These are phyloP conservation scores for Cetoscarus ocellatus DNA, from an alignment of 2,797 vertebrate species.

Conservation along the genomic window DNA sequence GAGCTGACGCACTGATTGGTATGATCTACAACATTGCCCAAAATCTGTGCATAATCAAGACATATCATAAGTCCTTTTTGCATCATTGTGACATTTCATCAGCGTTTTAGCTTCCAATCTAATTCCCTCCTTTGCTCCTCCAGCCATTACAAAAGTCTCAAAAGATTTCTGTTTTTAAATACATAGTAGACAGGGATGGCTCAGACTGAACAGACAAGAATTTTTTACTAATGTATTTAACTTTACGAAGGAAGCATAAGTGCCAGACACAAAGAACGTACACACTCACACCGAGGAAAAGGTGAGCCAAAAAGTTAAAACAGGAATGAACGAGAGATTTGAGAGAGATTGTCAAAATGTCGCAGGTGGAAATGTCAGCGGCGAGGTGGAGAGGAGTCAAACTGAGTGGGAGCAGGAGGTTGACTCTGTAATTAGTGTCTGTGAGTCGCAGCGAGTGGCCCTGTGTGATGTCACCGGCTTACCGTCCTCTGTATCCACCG, in stretches of 20 bases:
- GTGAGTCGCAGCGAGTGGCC: conserved; percentile 55
- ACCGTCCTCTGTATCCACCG: conserved; percentile 49
- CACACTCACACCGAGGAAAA: neutral
- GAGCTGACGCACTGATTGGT: too few relatives aligned
- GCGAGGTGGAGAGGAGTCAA: conserved; percentile 77
- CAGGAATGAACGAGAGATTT: conserved; percentile 58
- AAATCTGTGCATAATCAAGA: too few relatives aligned
- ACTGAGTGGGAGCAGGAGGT: conserved; percentile 62
- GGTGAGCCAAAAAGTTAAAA: conserved; percentile 55
- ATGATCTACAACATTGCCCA: too few relatives aligned
- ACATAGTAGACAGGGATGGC: neutral
- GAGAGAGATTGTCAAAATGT: conserved; percentile 77
- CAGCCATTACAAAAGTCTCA: too few relatives aligned
- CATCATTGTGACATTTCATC: too few relatives aligned
- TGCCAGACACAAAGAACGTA: neutral
- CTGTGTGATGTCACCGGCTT: conserved; percentile 68
- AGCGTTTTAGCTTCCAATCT: too few relatives aligned
- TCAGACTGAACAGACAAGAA: neutral
- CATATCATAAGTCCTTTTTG: too few relatives aligned
- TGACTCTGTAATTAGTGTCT: conserved; percentile 75
- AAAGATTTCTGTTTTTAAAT: too few relatives aligned
- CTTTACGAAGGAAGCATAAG: conserved; percentile 1
- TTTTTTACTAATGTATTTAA: conserved; percentile 8
- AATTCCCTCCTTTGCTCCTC: too few relatives aligned
- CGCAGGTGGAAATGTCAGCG: conserved; percentile 73